phyloP scores from a whole-genome alignment of 2,113 vertebrate species.

The Sylvia atricapilla region DNA sequence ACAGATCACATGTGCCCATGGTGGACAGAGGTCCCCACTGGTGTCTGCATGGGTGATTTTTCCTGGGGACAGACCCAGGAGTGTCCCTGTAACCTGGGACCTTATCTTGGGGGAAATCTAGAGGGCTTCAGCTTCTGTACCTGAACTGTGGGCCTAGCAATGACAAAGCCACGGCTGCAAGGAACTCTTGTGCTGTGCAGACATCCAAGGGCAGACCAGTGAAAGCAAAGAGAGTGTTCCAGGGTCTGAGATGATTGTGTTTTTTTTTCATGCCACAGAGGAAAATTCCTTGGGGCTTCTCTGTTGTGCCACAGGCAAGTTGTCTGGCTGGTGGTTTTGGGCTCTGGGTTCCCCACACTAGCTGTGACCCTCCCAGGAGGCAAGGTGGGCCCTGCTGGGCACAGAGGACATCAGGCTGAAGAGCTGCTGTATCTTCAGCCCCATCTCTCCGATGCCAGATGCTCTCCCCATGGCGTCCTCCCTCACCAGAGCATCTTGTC shows the following conservation, averaged over 20 bases:
- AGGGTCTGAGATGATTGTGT: accelerated
- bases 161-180: background rate
- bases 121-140: background rate
- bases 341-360: background rate
- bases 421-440: background rate
- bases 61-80: background rate
- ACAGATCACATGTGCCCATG: accelerated
- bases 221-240: background rate
- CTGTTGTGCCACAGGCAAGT: accelerated
- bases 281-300: background rate
- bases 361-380: accelerated
- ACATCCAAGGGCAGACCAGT: background rate
- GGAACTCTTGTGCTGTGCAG: background rate
- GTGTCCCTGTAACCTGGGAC: background rate
- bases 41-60: accelerated
- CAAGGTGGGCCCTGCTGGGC: background rate
- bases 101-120: background rate
- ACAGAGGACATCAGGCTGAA: background rate
- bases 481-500: background rate
- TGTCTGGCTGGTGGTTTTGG: background rate
- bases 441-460: background rate
- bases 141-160: accelerated
- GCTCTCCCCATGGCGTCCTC: background rate
- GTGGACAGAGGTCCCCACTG: background rate
- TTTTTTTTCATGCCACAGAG: background rate